phyloP scores from a whole-genome alignment of 2,888 invertebrate species.

The Mesorhabditis belari region DNA sequence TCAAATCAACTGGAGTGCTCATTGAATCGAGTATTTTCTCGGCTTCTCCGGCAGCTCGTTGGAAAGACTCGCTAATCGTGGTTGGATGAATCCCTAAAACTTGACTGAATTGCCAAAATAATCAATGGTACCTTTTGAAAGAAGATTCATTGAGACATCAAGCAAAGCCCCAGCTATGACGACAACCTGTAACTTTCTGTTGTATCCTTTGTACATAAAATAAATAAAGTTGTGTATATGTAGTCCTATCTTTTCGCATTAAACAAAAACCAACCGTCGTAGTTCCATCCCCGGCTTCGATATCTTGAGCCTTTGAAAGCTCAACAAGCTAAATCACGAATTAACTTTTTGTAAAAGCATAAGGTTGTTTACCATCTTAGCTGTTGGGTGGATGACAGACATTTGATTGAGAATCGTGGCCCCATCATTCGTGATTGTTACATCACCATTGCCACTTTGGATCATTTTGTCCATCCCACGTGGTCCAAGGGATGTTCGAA shows the following conservation, averaged over 20 bases:
- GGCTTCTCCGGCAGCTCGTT: conserved; percentile 69
- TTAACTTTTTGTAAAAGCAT: not conserved
- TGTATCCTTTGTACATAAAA: too few relatives aligned
- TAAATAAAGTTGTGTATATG: too few relatives aligned
- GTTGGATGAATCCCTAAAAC: conserved; percentile 87
- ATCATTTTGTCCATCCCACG: conserved; percentile 99
- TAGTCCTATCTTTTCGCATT: too few relatives aligned
- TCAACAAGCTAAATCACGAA: conserved; percentile 74
- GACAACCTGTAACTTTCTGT: too few relatives aligned
- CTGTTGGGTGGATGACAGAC: conserved; percentile 94
- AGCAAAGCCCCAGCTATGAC: conserved; percentile 91
- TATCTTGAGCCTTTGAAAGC: conserved; percentile 88
- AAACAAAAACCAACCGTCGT: too few relatives aligned
- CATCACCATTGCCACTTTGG: conserved; percentile 90
- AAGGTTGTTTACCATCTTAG: conserved; percentile 78
- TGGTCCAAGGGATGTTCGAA: conserved; percentile 94
- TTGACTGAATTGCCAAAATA: not conserved
- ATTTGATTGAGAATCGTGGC: conserved; percentile 98
- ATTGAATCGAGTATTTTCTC: conserved; percentile 70
- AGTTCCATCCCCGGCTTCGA: conserved; percentile 98
- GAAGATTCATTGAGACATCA: conserved; percentile 83
- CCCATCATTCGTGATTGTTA: conserved; percentile 98
- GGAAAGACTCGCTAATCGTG: conserved; percentile 91
- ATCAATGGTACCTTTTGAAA: conserved; percentile 65
- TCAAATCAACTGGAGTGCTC: conserved; percentile 76